Conservation (phyloP, 2,888 invertebrate species). For the Congeria kusceri region DNA sequence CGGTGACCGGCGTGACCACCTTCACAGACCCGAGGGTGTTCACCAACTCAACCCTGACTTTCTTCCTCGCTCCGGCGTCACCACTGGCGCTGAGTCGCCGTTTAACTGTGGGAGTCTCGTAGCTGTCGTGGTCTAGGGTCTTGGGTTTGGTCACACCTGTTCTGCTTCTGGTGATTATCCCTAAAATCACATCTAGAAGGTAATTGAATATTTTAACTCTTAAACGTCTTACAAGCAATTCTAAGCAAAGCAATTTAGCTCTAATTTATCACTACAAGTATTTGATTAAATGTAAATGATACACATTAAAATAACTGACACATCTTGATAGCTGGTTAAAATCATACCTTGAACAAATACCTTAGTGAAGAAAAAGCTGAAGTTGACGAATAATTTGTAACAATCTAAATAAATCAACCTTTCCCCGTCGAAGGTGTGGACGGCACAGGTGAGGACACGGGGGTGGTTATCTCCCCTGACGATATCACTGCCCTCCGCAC, state of each 20-base stretch:
- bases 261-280: too few relatives aligned
- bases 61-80: constrained; percentile 9
- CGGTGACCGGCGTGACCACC: neutral
- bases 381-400: too few relatives aligned
- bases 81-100: constrained; percentile 7
- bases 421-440: neutral
- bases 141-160: constrained; percentile 59
- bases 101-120: constrained; percentile 39
- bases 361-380: too few relatives aligned
- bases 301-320: too few relatives aligned
- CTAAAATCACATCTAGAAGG: neutral
- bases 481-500: constrained; percentile 20
- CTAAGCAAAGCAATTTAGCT: too few relatives aligned
- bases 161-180: constrained; percentile 52
- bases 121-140: constrained; percentile 41
- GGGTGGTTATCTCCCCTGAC: neutral
- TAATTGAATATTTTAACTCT: too few relatives aligned
- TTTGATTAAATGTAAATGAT: too few relatives aligned
- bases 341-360: too few relatives aligned
- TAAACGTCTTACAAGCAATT: too few relatives aligned
- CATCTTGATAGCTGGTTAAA: too few relatives aligned
- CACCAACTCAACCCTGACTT: constrained; percentile 16
- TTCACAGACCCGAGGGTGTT: neutral
- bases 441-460: neutral
- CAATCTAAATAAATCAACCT: constrained; percentile 8